A percentile compares a stretch with the other conserved stretches of the same genome.
phyloP scores from a whole-genome alignment of 2,797 vertebrate species.

The Arremon brunneinucha region DNA sequence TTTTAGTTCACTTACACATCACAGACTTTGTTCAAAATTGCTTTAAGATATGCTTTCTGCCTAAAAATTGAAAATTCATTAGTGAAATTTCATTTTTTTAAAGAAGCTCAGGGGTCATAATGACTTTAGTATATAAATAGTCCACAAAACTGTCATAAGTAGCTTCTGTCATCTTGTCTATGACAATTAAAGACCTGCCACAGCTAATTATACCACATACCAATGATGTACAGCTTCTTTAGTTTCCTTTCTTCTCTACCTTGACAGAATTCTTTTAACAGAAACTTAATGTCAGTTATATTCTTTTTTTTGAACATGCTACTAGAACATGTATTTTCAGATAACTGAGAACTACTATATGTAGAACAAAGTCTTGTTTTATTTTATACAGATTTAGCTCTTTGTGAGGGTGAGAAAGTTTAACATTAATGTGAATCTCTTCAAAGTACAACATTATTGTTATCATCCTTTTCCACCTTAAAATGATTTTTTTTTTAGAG shows the following conservation, averaged over 20 bases:
- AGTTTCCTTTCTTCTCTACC: constrained; percentile 39
- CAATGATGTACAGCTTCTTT: constrained; percentile 63
- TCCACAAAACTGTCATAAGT: constrained; percentile 59
- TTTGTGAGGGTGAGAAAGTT: background rate
- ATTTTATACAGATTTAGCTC: background rate
- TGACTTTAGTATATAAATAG: constrained; percentile 54
- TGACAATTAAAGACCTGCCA: constrained; percentile 54
- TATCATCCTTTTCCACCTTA: background rate
- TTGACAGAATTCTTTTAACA: constrained; percentile 62
- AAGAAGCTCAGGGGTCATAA: constrained; percentile 4
- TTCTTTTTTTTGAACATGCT: background rate
- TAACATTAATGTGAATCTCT: constrained; percentile 16
- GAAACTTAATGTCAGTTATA: background rate
- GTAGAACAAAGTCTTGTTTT: constrained; percentile 28
- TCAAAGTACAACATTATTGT: background rate
- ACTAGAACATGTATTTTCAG: constrained; percentile 20
- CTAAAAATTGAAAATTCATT: constrained; percentile 38
- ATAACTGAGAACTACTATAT: background rate
- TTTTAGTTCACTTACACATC: background rate
- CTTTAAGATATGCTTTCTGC: background rate
- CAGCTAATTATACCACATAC: constrained; percentile 58
- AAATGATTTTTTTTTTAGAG: background rate
- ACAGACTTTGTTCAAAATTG: background rate
- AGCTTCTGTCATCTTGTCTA: constrained; percentile 60
- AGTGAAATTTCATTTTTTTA: background rate